Evolutionary conservation across 2,888 invertebrate genomes (phyloP).

Genomic region (Polymixis lichenea): DNA sequence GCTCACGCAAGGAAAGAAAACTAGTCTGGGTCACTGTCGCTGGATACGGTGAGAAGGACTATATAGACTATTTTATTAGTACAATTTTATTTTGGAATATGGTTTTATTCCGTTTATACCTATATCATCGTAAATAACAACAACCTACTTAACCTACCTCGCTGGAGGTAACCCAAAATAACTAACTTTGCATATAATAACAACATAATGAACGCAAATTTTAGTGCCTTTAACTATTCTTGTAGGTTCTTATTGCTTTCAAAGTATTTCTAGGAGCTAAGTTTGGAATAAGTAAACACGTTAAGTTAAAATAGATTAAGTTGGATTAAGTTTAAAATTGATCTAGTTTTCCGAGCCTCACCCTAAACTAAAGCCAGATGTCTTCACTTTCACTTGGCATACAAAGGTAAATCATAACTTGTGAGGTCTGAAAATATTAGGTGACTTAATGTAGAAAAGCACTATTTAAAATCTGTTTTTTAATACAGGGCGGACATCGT

Average conservation of each 20-base stretch:
- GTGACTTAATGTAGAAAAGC: background rate
- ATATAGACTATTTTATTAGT: background rate
- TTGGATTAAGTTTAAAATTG: conserved; percentile 6
- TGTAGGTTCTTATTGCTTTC: background rate
- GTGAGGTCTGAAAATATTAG: background rate
- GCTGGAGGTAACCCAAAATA: background rate
- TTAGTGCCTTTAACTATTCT: background rate
- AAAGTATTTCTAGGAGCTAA: conserved; percentile 2
- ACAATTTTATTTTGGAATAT: background rate
- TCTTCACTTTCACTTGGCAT: background rate
- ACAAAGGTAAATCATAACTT: background rate
- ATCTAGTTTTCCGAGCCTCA: background rate
- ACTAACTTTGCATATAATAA: background rate
- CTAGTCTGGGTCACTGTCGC: background rate
- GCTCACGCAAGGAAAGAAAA: background rate
- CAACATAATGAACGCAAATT: background rate
- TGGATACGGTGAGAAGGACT: background rate
- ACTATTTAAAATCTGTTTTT: too few relatives aligned
- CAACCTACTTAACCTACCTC: background rate
- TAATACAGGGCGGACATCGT: too few relatives aligned
- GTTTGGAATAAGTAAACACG: conserved; percentile 2
- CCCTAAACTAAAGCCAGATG: background rate
- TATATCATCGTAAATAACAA: background rate
- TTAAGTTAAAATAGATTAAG: conserved; percentile 1
- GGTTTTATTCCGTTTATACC: background rate